A percentile compares a stretch with the other conserved stretches of the same genome.
phyloP scores from a whole-genome alignment of 2,888 invertebrate genomes.

The Drosophila antonietae region DNA sequence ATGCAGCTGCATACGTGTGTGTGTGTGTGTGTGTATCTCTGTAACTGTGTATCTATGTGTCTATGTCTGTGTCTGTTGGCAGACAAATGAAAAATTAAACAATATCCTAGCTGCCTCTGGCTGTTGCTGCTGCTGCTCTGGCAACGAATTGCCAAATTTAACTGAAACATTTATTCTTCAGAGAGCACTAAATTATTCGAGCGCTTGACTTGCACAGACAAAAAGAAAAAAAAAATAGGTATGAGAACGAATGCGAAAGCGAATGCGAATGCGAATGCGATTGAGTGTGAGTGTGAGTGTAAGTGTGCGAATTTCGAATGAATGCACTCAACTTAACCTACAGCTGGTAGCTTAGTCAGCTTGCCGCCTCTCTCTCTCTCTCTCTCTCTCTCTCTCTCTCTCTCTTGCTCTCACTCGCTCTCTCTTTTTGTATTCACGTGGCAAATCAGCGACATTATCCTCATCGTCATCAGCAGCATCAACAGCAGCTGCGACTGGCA shows the following conservation, averaged over 20 bases:
- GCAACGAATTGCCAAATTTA: slow-evolving; percentile 77
- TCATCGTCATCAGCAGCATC: slow-evolving; percentile 49
- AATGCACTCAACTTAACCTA: slow-evolving; percentile 30
- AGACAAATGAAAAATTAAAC: slow-evolving; percentile 79
- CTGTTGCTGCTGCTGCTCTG: slow-evolving; percentile 32
- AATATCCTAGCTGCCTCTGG: slow-evolving; percentile 62
- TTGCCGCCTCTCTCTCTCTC: not conserved
- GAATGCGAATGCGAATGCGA: slow-evolving; percentile 13
- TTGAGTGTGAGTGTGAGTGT: not conserved
- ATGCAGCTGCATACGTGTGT: slow-evolving; percentile 27
- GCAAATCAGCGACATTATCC: slow-evolving; percentile 72
- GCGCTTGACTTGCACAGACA: slow-evolving; percentile 33
- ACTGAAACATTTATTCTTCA: slow-evolving; percentile 74
- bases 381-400: not conserved
- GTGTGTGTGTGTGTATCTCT: slow-evolving; percentile 6
- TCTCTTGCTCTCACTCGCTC: not conserved
- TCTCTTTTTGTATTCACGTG: slow-evolving; percentile 57
- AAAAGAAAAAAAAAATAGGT: slow-evolving; percentile 16
- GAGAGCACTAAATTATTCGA: slow-evolving; percentile 76
- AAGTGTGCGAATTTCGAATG: slow-evolving; percentile 26
- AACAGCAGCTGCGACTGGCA: slow-evolving; percentile 31
- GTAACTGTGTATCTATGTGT: not conserved
- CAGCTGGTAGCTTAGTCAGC: slow-evolving; percentile 17
- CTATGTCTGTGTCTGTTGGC: slow-evolving; percentile 18
- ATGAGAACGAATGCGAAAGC: slow-evolving; percentile 22